A percentile compares a stretch with the other conserved stretches of the same genome.
Evolutionary conservation across 1,140 invertebrate species (phyloP).

Genomic region (Rhyacophila brunnea): DNA sequence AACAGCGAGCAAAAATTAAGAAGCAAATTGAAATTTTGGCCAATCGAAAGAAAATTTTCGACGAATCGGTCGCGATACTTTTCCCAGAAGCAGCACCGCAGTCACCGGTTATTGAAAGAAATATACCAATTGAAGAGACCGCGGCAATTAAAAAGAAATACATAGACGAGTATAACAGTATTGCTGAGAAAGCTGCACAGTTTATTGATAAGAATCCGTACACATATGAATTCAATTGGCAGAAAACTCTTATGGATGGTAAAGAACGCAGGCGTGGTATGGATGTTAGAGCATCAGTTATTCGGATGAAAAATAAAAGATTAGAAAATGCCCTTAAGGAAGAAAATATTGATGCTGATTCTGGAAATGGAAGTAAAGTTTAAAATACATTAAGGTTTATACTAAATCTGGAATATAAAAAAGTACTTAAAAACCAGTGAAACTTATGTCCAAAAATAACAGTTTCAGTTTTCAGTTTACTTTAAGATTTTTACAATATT

Average conservation of each 20-base stretch:
- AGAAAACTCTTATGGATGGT: conserved; percentile 43
- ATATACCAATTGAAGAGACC: conserved; percentile 40
- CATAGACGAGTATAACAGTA: conserved; percentile 41
- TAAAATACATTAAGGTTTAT: no score
- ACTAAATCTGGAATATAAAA: no score
- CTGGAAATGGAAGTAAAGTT: no score
- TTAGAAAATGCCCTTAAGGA: no score
- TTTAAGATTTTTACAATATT: no score
- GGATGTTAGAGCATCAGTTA: conserved; percentile 37
- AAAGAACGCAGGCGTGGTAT: conserved; percentile 45
- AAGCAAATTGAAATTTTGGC: conserved; percentile 53
- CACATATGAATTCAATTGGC: conserved; percentile 45
- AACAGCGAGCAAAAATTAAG: conserved; percentile 46
- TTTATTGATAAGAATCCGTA: conserved; percentile 44
- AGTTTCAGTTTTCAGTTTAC: no score
- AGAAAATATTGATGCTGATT: no score
- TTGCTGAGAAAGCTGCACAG: conserved; percentile 38
- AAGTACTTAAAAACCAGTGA: no score
- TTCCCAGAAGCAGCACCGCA: conserved; percentile 52
- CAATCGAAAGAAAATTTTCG: conserved; percentile 50
- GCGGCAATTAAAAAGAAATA: conserved; percentile 41
- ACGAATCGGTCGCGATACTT: conserved; percentile 51
- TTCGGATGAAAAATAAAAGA: no score
- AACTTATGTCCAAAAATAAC: no score
- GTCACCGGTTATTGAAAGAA: conserved; percentile 40